A percentile compares a stretch with the other conserved stretches of the same genome.
phyloP scores from a whole-genome alignment of 2,797 vertebrate genomes.

The Scolopax rusticola region DNA sequence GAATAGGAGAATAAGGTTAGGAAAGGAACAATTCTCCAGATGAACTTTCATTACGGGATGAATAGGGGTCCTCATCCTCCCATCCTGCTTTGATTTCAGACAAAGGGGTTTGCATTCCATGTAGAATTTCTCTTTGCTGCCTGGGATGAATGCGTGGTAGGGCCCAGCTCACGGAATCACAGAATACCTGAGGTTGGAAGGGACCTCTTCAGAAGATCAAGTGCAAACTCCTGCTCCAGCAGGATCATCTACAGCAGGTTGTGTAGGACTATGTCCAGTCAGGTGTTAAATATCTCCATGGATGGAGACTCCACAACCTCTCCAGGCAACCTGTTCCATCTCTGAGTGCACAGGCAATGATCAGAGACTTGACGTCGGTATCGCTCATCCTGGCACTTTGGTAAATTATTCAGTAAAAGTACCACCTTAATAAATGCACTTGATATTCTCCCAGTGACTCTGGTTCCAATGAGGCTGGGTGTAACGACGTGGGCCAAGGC shows the following conservation, averaged over 20 bases:
- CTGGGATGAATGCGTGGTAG: not conserved
- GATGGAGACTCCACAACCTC: not conserved
- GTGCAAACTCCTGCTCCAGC: not conserved
- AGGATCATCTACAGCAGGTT: not conserved
- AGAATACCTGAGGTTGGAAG: not conserved
- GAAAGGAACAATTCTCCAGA: constrained; percentile 33
- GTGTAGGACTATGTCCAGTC: not conserved
- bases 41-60: constrained; percentile 8
- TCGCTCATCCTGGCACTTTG: not conserved
- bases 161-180: not conserved
- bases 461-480: not conserved
- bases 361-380: not conserved
- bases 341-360: not conserved
- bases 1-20: constrained; percentile 31
- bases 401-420: not conserved
- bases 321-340: not conserved
- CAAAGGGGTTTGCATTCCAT: not conserved
- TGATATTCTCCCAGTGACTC: not conserved
- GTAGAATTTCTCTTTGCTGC: not conserved
- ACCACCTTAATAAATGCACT: not conserved
- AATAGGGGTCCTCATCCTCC: not conserved
- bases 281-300: not conserved
- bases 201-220: not conserved
- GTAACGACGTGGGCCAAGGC: not conserved
- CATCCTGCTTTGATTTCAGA: not conserved